Evolutionary conservation across 2,113 vertebrate species (phyloP).

Genomic region (Hippocampus mohnikei): DNA sequence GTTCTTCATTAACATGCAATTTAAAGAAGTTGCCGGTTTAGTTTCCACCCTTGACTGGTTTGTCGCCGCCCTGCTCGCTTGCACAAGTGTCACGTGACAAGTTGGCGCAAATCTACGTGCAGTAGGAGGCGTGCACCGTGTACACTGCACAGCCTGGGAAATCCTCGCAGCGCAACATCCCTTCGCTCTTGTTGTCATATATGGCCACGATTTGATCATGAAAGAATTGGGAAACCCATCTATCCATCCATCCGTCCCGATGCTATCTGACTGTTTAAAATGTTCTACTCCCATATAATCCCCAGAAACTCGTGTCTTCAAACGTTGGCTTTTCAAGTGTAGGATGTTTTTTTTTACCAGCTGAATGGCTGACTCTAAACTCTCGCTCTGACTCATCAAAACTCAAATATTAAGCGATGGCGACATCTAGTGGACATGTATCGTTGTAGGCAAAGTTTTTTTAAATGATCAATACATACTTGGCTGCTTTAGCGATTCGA

Average conservation of each 20-base stretch:
- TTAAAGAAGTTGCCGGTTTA: background rate
- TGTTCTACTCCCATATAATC: background rate
- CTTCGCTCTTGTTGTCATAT: constrained; percentile 8
- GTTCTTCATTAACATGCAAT: background rate
- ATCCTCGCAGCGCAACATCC: constrained; percentile 36
- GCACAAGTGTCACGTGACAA: constrained; percentile 13
- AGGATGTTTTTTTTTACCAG: too few relatives aligned
- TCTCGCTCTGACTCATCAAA: background rate
- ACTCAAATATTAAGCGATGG: background rate
- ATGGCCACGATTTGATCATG: constrained; percentile 3
- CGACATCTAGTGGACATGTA: constrained; percentile 41
- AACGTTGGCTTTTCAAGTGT: background rate
- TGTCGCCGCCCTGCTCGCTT: background rate
- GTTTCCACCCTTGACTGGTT: background rate
- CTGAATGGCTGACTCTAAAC: background rate
- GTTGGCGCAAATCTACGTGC: constrained; percentile 50
- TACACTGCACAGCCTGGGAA: constrained; percentile 39
- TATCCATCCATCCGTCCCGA: background rate
- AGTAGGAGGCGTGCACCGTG: constrained; percentile 20
- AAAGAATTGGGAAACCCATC: background rate
- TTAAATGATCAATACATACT: too few relatives aligned
- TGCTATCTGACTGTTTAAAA: background rate
- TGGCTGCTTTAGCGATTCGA: too few relatives aligned
- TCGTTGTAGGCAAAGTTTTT: too few relatives aligned
- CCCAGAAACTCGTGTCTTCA: background rate